phyloP scores from a whole-genome alignment of 2,113 vertebrate genomes.

The Periophthalmodon schlosseri region DNA sequence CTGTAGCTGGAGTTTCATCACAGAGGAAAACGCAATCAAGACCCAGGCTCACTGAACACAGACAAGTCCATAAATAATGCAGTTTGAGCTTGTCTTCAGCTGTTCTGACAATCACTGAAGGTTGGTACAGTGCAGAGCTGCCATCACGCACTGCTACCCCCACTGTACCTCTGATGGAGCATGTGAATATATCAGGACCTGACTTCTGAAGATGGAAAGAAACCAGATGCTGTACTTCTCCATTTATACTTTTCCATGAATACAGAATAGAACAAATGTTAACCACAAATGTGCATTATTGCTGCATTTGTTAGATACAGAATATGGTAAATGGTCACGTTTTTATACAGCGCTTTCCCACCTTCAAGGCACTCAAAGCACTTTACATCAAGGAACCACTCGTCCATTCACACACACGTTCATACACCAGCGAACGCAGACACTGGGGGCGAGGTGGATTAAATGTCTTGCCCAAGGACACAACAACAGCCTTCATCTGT shows the following conservation, averaged over 20 bases:
- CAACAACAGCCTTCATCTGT: no score
- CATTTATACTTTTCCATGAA: no score
- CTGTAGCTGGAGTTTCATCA: constrained; percentile 53
- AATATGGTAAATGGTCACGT: background rate
- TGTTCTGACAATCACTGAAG: constrained; percentile 54
- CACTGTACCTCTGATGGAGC: background rate
- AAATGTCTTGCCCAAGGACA: no score
- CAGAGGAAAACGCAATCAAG: constrained; percentile 44
- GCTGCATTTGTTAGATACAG: background rate
- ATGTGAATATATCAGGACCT: background rate
- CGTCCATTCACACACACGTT: no score
- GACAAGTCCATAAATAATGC: constrained; percentile 59
- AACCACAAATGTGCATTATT: no score
- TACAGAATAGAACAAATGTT: background rate
- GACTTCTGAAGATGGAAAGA: no score
- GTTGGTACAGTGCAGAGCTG: constrained; percentile 12
- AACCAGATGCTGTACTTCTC: background rate
- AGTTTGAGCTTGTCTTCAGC: constrained; percentile 45
- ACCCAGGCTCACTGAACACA: constrained; percentile 38
- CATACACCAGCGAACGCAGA: no score
- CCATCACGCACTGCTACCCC: constrained; percentile 1
- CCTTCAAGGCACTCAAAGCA: no score
- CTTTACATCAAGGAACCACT: no score
- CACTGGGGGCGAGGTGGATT: no score
- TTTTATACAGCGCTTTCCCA: no score